Percentiles rank a stretch among this genome's conserved stretches.
Evolutionary conservation across 1,140 invertebrate species (phyloP).

Genomic region (Bombus superbus): DNA sequence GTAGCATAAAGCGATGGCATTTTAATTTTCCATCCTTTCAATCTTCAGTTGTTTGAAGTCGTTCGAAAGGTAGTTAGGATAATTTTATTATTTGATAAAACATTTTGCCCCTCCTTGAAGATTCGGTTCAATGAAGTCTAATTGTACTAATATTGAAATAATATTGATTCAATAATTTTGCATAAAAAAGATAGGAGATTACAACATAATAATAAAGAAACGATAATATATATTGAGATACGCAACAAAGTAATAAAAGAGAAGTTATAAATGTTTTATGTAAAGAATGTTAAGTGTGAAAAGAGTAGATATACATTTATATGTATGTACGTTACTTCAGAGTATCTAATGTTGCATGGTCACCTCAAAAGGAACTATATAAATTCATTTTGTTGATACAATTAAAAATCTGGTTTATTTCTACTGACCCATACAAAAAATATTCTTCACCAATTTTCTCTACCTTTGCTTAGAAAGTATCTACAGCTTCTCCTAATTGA

Average conservation of each 20-base stretch:
- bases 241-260: too few relatives aligned
- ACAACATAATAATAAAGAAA: background rate
- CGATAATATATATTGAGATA: too few relatives aligned
- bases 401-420: background rate
- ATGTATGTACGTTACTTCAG: background rate
- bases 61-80: background rate
- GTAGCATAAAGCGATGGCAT: background rate
- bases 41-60: background rate
- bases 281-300: too few relatives aligned
- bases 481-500: conserved; percentile 21
- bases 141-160: background rate
- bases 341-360: background rate
- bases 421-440: background rate
- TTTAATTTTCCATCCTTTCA: background rate
- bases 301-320: background rate
- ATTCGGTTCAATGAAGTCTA: background rate
- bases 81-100: background rate
- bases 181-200: background rate
- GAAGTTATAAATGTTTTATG: background rate
- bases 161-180: background rate
- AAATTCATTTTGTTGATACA: background rate
- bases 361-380: background rate
- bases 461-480: conserved; percentile 26
- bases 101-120: background rate
- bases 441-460: conserved; percentile 13